Base-by-base conservation (phyloP, 1,140 invertebrate species). In the Aphelinus atriplicis region DNA sequence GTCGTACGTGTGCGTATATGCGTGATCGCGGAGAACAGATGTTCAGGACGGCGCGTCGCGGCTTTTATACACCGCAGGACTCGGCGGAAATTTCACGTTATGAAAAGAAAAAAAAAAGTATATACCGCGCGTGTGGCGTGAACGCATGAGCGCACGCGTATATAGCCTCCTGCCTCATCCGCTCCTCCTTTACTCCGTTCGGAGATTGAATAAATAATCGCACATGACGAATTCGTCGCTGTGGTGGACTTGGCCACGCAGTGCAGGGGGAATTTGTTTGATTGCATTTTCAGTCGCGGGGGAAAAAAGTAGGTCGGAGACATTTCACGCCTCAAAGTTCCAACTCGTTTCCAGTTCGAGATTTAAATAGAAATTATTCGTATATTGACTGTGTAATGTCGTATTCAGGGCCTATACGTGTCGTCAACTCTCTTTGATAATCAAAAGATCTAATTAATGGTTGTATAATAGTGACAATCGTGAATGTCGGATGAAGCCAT, bases 151-250 rank as follows among this genome's bases (percentile, higher is more conserved):
- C 47, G 62, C 26, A 45, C 60, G 0, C 43, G 26, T 26, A 26
- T 26, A 26, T 26, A 26, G 26, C 26, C 26, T 26, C 26, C 26
- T 26, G 26, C 26, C 26, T 26, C 26, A 26, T 26, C 26, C 26
- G 46, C 10, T 10, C 58, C 46, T 64, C 7, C 55, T 71, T 48
- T 71, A 56, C 46, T 4, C 7, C 5, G 1, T 47, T n/a, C 10
- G 7, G 2, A 6, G 46, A 43, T 57, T 56, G 53, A 66, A 73
- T 65, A 73, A 66, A 73, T 72, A 71, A 71, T 71, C 45, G 10
- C 7, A 26, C 26, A 26, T 26, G 26, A 26, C 26, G 26, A 26
- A 26, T 26, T 26, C 26, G 26, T 26, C 26, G 26, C 26, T 26
- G 26, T 26, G 26, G 26, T 26, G 26, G 26, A 26, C 26, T 26